Conservation (phyloP, 2,888 invertebrate genomes). For the Diarsia rubi region DNA sequence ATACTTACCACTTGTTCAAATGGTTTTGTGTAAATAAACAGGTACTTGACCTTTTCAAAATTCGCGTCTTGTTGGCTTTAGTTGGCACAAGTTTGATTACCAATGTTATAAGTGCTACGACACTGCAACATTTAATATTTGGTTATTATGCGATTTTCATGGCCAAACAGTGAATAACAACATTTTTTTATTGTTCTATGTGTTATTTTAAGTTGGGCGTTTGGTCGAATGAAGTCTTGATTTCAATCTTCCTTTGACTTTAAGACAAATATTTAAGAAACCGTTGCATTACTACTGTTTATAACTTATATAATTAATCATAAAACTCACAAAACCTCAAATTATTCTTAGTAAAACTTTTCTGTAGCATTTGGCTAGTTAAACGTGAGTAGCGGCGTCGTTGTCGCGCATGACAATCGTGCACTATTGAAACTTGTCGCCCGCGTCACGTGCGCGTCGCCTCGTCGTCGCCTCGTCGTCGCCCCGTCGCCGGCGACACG, state of each 20-base stretch:
- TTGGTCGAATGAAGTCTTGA: background rate
- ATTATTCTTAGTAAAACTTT: slow-evolving; percentile 28
- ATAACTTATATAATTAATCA: too few relatives aligned
- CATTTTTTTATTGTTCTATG: background rate
- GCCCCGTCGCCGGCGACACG: slow-evolving; percentile 48
- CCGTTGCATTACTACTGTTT: background rate
- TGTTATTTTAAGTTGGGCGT: background rate
- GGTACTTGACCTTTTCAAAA: slow-evolving; percentile 9
- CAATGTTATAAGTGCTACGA: background rate
- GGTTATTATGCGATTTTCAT: background rate
- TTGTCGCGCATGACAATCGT: slow-evolving; percentile 55
- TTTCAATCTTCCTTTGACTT: background rate
- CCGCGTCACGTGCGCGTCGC: slow-evolving; percentile 62
- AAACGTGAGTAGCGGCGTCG: slow-evolving; percentile 36
- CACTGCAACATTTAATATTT: background rate
- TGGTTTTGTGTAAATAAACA: background rate
- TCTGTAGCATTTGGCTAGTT: slow-evolving; percentile 50
- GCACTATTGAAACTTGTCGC: slow-evolving; percentile 67
- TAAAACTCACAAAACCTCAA: slow-evolving; percentile 27
- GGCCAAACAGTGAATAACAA: background rate
- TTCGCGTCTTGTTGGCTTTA: background rate
- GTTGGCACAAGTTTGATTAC: background rate
- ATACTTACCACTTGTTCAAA: slow-evolving; percentile 10
- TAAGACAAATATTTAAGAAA: background rate
- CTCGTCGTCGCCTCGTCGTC: slow-evolving; percentile 54